Evolutionary conservation across 1,140 invertebrate genomes (phyloP), one percentile per base, ranked within the genome.

Genomic region (Mamestra configurata): DNA sequence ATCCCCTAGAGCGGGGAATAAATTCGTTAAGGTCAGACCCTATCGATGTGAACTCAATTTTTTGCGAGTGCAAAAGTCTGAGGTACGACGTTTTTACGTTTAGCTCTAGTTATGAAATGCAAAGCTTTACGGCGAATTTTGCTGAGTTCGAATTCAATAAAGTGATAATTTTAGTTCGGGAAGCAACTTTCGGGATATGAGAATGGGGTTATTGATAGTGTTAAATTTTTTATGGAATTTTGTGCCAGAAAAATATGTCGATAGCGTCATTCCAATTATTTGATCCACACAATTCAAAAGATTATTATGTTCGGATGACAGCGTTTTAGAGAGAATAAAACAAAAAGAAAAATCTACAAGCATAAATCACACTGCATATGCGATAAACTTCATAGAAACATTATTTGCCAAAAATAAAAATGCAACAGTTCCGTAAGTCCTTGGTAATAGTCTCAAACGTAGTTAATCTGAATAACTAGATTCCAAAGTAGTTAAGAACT

Each of bases 1-100:
- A 77, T 68, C 59, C 61, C 18, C 24, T 37, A 22, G 0, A 70
- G 61, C 46, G 61, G 31, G 37, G 43, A 31, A 72, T 72, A 53
- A 72, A 72, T 72, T 72, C 27, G 24, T 72, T 53, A 53, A 20
- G n/a, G 15, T 22, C 18, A 11, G 8, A 53, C 68, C 68, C 37
- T 53, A 68, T 68, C 20, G 18, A 68, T 24, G 22, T 15, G 18
- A 35, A 27, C n/a, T 15, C 55, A 4, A 35, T 64, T 24, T 40
- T 20, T 20, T 64, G 35, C 35, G 18, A 20, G 8, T 68, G 40
- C 37, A 68, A 68, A 68, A 24, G 20, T 68, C 40, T 27, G 0
- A 27, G 8, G 18, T n/a, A 18, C 20, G 40, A 4, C 4, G 20
- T 68, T 68, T 68, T 68, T 68, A 46, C 37, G 40, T 43, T 37